A percentile compares a stretch with the other conserved stretches of the same genome.
Conservation (phyloP, 1,140 invertebrate genomes). For the Sitodiplosis mosellana region DNA sequence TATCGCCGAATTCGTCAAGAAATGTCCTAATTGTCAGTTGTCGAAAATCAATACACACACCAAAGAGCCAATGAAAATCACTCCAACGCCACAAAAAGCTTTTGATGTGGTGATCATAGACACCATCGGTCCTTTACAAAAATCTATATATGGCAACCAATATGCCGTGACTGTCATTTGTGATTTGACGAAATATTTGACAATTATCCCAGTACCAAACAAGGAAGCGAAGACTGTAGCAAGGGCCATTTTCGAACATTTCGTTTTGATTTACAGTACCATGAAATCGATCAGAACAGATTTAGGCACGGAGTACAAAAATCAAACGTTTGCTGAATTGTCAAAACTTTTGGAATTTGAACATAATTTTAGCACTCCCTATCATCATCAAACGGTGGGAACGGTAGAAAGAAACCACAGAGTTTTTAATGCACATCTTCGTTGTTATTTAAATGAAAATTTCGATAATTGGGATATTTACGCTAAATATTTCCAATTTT, state of each 20-base stretch:
- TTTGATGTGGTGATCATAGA: constrained; percentile 5
- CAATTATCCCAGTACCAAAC: neutral
- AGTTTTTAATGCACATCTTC: neutral
- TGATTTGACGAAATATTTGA: no score
- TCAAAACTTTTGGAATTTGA: neutral
- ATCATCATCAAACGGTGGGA: constrained; percentile 1
- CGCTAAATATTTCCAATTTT: neutral
- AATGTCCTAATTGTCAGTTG: constrained; percentile 1
- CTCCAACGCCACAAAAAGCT: constrained; percentile 1
- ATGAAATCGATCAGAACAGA: constrained; percentile 5
- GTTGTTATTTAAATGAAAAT: neutral
- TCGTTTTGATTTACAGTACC: constrained; percentile 6
- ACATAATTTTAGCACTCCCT: neutral
- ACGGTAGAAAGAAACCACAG: constrained; percentile 1
- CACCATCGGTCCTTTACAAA: constrained; percentile 7
- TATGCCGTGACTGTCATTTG: neutral
- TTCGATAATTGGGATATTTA: neutral
- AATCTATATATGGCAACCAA: neutral
- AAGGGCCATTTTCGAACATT: constrained; percentile 8
- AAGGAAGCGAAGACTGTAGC: neutral
- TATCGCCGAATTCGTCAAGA: constrained; percentile 1
- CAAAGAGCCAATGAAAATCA: constrained; percentile 2
- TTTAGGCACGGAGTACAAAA: constrained; percentile 1
- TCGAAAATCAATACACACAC: neutral
- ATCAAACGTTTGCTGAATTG: constrained; percentile 1